Conservation (phyloP, 2,113 vertebrate species). For the Pogona vitticeps region DNA sequence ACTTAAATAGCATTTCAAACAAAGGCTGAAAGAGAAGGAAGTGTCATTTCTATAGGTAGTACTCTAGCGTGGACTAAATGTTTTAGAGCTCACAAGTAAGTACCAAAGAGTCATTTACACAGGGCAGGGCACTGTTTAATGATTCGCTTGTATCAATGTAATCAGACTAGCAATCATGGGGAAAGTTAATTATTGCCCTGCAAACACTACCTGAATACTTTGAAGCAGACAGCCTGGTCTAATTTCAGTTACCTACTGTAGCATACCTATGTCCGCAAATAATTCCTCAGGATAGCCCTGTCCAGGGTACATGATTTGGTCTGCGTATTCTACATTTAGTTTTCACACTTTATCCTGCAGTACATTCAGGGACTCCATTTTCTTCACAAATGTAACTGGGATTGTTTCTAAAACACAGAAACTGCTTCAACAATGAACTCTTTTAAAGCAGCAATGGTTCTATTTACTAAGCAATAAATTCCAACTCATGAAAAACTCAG, state of each 20-base stretch:
- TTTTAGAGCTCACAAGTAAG: slow-evolving; percentile 21
- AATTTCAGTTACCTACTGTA: slow-evolving; percentile 13
- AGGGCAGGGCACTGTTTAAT: slow-evolving; percentile 46
- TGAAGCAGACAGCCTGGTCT: slow-evolving; percentile 59
- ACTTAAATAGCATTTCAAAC: neutral
- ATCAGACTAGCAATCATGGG: slow-evolving; percentile 41
- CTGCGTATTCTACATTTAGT: neutral
- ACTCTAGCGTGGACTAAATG: slow-evolving; percentile 7
- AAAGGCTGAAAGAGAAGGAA: neutral
- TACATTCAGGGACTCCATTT: neutral
- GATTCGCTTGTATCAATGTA: slow-evolving; percentile 17
- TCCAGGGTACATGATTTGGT: neutral
- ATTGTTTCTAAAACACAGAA: neutral
- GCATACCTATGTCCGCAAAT: neutral
- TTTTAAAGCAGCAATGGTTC: slow-evolving; percentile 31
- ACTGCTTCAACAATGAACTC: neutral
- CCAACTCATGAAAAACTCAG: neutral
- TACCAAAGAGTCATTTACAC: slow-evolving; percentile 17
- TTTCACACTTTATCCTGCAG: neutral
- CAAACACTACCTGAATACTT: slow-evolving; percentile 51
- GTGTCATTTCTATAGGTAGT: neutral
- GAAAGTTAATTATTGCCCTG: slow-evolving; percentile 59
- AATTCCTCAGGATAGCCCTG: slow-evolving; percentile 1
- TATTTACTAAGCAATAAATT: slow-evolving; percentile 9
- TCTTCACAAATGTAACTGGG: neutral